Evolutionary conservation across 2,888 invertebrate species (phyloP), one percentile per base, ranked within the genome.

Genomic region (Diaprepes abbreviatus): DNA sequence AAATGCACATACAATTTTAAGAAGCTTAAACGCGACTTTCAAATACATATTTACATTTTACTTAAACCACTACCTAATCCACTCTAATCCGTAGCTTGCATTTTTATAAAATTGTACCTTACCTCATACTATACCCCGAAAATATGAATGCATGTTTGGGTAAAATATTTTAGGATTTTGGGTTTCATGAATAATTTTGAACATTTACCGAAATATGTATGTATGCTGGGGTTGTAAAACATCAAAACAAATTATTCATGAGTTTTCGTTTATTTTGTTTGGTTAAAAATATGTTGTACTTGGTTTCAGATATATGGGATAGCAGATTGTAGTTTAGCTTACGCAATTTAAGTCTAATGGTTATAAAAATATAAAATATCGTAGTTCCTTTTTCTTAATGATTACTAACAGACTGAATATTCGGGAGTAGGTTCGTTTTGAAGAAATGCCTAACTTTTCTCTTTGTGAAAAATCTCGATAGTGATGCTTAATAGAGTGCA

Each of bases 161-260:
- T 24, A 45, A 21, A 45, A 24, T 2, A 21, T 24, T 45, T 24
- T 45, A 6, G 24, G 38, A 38, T 38, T 14, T 38, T 14, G 38
- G 45, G 45, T n/a, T 24, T 45, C 24, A 24, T 45, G 45, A 45
- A 45, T 24, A 45, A 21, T 45, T 21, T 45, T 45, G 21, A 45
- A 45, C 12, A 38, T 38, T 38, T 16, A 10, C 10, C 19, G 24
- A 24, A 45, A 45, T 12, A 6, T 40, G 17, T 9, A 40, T n/a
- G 16, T 21, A 45, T 45, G 45, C 45, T 6, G 17, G 17, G 21
- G 45, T 21, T 45, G 21, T 21, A 45, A 45, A 38, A 45, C 21
- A 45, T 45, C 45, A 21, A 19, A 19, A 45, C 16, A 21, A 45
- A 45, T 45, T 45, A 45, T 45, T 38, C 38, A 38, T 38, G 35